These are phyloP conservation scores for Plectrocnemia conspersa DNA, from an alignment of 1,140 invertebrate genomes.

Conservation along the genomic window DNA sequence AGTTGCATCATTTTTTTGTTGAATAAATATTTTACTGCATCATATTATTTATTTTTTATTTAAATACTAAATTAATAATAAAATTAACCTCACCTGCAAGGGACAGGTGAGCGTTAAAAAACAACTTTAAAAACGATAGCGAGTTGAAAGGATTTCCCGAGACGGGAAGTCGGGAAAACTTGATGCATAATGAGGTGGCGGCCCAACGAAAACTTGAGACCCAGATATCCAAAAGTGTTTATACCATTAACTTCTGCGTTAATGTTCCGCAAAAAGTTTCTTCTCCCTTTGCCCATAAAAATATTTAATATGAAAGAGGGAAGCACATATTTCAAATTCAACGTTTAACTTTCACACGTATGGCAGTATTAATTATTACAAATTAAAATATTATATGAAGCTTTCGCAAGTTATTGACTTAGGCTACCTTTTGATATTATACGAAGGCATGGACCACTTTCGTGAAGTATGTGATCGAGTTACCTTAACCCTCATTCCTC, in stretches of 20 bases:
- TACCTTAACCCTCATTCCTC: too few relatives aligned
- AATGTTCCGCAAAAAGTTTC: slow-evolving; percentile 14
- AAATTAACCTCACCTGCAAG: too few relatives aligned
- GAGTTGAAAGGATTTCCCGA: background rate
- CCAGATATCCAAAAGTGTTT: slow-evolving; percentile 19
- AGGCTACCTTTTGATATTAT: slow-evolving; percentile 12
- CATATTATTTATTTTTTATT: too few relatives aligned
- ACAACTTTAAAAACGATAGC: background rate
- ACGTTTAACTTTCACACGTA: too few relatives aligned
- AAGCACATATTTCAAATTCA: too few relatives aligned
- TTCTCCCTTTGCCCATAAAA: slow-evolving; percentile 12
- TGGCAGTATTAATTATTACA: slow-evolving; percentile 12
- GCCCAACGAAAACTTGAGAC: background rate
- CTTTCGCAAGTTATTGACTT: slow-evolving; percentile 11
- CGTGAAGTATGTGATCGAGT: slow-evolving; percentile 1
- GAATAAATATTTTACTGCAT: too few relatives aligned
- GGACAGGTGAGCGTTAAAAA: slow-evolving; percentile 4
- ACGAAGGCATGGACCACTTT: background rate
- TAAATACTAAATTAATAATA: too few relatives aligned
- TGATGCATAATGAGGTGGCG: slow-evolving; percentile 16
- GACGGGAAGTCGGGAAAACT: slow-evolving; percentile 16
- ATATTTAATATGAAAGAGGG: too few relatives aligned
- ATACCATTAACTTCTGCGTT: slow-evolving; percentile 19
- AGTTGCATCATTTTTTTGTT: too few relatives aligned
- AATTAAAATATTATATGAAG: slow-evolving; percentile 15